Percentiles rank a stretch among this genome's conserved stretches.
Conservation (phyloP, 1,140 invertebrate genomes). For the Ostrea edulis region DNA sequence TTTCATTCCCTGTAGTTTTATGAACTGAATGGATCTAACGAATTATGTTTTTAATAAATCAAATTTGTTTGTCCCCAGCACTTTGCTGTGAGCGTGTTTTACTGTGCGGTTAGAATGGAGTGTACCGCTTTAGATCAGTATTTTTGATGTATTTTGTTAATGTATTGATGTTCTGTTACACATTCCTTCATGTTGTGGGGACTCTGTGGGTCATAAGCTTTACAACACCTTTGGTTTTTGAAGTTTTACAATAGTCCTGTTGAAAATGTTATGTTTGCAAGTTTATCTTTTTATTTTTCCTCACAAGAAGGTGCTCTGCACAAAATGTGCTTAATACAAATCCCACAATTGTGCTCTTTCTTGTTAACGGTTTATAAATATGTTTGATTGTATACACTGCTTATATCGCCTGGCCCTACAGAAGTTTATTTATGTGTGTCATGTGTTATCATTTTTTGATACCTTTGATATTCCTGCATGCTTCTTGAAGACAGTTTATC, state of each 20-base stretch:
- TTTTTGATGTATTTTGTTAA: background rate
- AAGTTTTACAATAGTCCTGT: slow-evolving; percentile 9
- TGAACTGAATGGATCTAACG: too few relatives aligned
- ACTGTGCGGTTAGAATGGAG: too few relatives aligned
- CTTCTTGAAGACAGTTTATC: background rate
- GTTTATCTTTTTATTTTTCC: background rate
- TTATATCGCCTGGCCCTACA: background rate
- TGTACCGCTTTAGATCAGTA: background rate
- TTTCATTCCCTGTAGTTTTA: too few relatives aligned
- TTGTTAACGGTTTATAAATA: background rate
- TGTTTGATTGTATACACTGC: background rate
- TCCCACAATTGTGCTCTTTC: slow-evolving; percentile 16
- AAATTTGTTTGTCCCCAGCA: too few relatives aligned
- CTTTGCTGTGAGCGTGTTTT: too few relatives aligned
- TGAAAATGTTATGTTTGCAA: background rate
- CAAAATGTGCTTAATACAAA: slow-evolving; percentile 6
- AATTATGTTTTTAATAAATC: too few relatives aligned
- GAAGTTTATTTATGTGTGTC: background rate
- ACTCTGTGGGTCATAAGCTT: background rate
- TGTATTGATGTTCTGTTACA: background rate
- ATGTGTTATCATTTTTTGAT: background rate
- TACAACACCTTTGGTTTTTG: background rate
- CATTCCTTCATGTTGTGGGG: background rate
- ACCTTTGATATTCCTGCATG: background rate
- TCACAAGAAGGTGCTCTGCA: background rate